These are phyloP conservation scores for Leuciscus idus DNA, from an alignment of 2,113 vertebrate species.

Conservation along the genomic window DNA sequence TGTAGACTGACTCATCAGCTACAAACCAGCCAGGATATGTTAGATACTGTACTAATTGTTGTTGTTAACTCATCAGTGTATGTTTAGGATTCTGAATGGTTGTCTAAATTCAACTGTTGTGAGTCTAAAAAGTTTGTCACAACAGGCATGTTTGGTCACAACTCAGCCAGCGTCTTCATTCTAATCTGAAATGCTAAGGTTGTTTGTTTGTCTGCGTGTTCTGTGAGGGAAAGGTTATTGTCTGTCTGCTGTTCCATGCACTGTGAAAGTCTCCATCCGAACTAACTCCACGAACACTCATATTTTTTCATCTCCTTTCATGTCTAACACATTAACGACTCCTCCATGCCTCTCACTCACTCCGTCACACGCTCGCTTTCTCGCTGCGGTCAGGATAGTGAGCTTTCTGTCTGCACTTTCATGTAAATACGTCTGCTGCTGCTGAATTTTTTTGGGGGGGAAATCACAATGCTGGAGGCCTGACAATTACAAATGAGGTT, in stretches of 20 bases:
- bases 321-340: conserved; percentile 72
- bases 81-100: conserved; percentile 11
- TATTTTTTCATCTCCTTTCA: conserved; percentile 48
- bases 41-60: not conserved
- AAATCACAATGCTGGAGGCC: not conserved
- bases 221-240: conserved; percentile 19
- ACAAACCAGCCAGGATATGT: not conserved
- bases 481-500: conserved; percentile 30
- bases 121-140: not conserved
- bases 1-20: not conserved
- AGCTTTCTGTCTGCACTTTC: not conserved
- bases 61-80: not conserved
- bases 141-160: not conserved
- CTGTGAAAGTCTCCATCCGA: conserved; percentile 53
- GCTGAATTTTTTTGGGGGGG: not conserved
- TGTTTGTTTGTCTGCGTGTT: conserved; percentile 21
- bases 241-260: conserved; percentile 51
- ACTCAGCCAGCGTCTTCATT: not conserved
- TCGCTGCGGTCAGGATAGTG: not conserved
- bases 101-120: not conserved
- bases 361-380: conserved; percentile 14
- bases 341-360: conserved; percentile 36
- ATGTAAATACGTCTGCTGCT: not conserved
- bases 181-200: conserved; percentile 19
- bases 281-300: conserved; percentile 36